Evolutionary conservation across 2,888 invertebrate genomes (phyloP), one percentile per base, ranked within the genome.

Genomic region (Acanthopleura granulata): DNA sequence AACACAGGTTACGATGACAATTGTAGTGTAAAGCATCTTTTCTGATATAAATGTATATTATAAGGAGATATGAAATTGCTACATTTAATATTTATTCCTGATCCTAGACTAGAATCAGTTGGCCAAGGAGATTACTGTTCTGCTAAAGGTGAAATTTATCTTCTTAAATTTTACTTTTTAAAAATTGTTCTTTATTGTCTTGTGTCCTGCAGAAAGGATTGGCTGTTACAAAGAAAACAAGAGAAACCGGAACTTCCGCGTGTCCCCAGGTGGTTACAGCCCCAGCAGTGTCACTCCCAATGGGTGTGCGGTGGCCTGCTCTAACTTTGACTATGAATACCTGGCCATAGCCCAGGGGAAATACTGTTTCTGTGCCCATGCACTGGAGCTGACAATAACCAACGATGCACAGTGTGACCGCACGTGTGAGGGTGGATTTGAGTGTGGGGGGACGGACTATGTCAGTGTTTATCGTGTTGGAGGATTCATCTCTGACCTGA

Each of bases 211-310:
- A 84, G 84, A 57, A n/a, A 80, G 79, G 25, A 3, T 77, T 40
- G 87, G 87, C 49, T 88, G 88, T 75, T 88, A 78, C 77, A 66
- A 76, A 40, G 86, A 85, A 74, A 77, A 81, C 66, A 80, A 78
- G 29, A 72, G 81, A 12, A 62, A 75, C 0, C 77, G 86, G 15
- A 74, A 78, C 11, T 85, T 83, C 72, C 75, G 73, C 30, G 73
- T 78, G 22, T 87, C 84, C 25, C 86, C 88, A 0, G 88, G 88
- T 1, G 83, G 82, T 73, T 84, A 84, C 73, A 79, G 80, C n/a
- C 83, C 84, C 0, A 74, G 73, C 18, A 40, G 73, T 9, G 71
- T 85, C 57, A 85, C 81, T 11, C 79, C 81, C 0, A 73, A 77
- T 30, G 72, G 69, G 0, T 87, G 87, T 75, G 76, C 75, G 29